Evolutionary conservation across 2,113 vertebrate genomes (phyloP).

Genomic region (Solea senegalensis): DNA sequence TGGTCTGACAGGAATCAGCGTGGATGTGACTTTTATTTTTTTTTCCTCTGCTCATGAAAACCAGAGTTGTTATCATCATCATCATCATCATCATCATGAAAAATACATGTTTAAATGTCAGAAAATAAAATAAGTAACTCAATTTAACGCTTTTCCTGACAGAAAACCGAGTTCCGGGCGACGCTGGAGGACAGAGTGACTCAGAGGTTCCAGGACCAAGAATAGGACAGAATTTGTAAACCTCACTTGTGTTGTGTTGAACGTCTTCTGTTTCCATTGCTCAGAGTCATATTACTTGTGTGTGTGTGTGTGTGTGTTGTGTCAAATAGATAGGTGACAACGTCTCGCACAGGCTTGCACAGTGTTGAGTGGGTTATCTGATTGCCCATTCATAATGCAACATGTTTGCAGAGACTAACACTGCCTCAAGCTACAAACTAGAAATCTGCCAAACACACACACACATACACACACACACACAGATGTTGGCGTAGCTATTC

Average conservation of each 20-base stretch:
- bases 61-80: too few species aligned
- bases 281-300: slow-evolving; percentile 32
- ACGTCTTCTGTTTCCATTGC: slow-evolving; percentile 2
- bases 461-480: background rate
- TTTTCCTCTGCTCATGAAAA: background rate
- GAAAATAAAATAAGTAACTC: background rate
- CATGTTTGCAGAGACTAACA: slow-evolving; percentile 61
- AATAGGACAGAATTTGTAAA: slow-evolving; percentile 62
- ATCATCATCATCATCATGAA: too few species aligned
- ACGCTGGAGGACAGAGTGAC: slow-evolving; percentile 68
- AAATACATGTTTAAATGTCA: background rate
- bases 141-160: slow-evolving; percentile 3
- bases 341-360: slow-evolving; percentile 43
- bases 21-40: background rate
- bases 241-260: background rate
- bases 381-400: slow-evolving; percentile 71
- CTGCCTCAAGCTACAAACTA: slow-evolving; percentile 36
- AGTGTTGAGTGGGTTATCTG: slow-evolving; percentile 40
- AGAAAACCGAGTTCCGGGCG: slow-evolving; percentile 69
- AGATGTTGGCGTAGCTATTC: too few species aligned
- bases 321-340: slow-evolving; percentile 26
- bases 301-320: slow-evolving; percentile 7
- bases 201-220: slow-evolving; percentile 77
- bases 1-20: background rate
- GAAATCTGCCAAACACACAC: slow-evolving; percentile 11